Percentiles rank a stretch among this genome's conserved stretches.
These are phyloP conservation scores for Neomorphus geoffroyi DNA, from an alignment of 2,797 vertebrate species.

Conservation along the genomic window DNA sequence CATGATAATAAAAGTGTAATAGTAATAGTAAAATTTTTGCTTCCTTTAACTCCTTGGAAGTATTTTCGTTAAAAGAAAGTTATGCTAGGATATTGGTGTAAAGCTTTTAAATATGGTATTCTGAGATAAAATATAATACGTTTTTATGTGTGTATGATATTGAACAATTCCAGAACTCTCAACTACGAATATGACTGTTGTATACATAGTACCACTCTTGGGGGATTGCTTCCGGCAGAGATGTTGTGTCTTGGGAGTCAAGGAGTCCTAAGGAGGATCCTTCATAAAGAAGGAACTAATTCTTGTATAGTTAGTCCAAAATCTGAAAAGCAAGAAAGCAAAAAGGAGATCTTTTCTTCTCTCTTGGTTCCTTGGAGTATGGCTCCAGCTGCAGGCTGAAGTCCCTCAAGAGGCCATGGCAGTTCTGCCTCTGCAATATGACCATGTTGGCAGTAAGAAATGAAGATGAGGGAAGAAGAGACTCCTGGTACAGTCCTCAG, in stretches of 20 bases:
- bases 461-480: background rate
- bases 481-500: background rate
- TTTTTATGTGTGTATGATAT: background rate
- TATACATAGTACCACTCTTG: background rate
- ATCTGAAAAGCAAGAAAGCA: background rate
- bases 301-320: background rate
- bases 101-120: background rate
- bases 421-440: background rate
- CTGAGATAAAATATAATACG: background rate
- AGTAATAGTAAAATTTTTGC: background rate
- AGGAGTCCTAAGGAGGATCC: background rate
- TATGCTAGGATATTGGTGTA: background rate
- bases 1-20: background rate
- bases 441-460: background rate
- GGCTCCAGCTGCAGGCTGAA: background rate
- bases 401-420: background rate
- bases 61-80: background rate
- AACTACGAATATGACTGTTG: background rate
- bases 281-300: background rate
- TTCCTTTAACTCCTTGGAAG: background rate
- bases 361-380: background rate
- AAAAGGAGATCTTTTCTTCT: background rate
- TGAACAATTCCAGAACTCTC: background rate
- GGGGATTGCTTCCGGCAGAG: background rate
- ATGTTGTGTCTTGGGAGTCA: background rate